Evolutionary conservation across 2,113 vertebrate genomes (phyloP).

Genomic region (Aplodontia rufa): DNA sequence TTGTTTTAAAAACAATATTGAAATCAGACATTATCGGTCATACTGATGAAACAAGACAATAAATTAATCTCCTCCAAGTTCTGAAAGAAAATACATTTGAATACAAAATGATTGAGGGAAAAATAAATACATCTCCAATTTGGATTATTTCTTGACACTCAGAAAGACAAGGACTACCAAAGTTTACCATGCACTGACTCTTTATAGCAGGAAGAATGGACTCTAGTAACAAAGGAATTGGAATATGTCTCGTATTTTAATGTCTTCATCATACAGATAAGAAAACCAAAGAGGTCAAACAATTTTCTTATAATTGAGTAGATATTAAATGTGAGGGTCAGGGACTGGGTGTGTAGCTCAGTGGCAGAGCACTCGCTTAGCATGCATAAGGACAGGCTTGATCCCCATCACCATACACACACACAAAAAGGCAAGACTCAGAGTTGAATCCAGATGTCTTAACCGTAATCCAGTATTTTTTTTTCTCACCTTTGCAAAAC

Average conservation of each 20-base stretch:
- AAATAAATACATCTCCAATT: neutral
- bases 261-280: neutral
- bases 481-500: neutral
- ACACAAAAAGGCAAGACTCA: neutral
- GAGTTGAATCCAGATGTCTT: neutral
- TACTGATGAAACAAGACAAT: neutral
- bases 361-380: neutral
- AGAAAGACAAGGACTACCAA: neutral
- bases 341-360: neutral
- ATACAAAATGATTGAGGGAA: neutral
- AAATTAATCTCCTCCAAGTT: constrained; percentile 5
- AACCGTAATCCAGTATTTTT: neutral
- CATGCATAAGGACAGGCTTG: neutral
- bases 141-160: neutral
- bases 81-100: constrained; percentile 15
- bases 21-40: constrained; percentile 18
- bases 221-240: neutral
- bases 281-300: neutral
- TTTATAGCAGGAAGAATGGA: neutral
- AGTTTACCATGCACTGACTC: neutral
- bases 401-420: neutral
- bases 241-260: neutral
- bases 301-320: neutral
- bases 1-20: constrained; percentile 32
- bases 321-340: neutral